Conservation (phyloP, 2,797 vertebrate species). For the Phataginus tricuspis region DNA sequence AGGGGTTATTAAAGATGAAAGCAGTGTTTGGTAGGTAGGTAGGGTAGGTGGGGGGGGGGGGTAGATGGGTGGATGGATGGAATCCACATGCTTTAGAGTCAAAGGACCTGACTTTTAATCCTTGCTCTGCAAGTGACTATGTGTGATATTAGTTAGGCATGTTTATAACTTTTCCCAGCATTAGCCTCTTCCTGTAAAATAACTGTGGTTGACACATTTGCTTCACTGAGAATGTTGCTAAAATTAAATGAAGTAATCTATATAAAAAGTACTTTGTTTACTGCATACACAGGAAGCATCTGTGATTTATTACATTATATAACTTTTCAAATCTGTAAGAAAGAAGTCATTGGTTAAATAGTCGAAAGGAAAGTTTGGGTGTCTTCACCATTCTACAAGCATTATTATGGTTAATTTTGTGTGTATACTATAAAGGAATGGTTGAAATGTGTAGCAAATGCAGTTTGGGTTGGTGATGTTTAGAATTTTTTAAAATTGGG, state of each 20-base stretch:
- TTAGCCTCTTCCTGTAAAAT: neutral
- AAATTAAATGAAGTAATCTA: constrained; percentile 21
- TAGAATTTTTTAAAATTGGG: neutral
- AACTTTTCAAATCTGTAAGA: neutral
- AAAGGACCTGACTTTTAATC: neutral
- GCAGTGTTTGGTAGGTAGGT: neutral
- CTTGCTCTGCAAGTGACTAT: neutral
- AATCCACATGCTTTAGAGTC: neutral
- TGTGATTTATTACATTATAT: neutral
- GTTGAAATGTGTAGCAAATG: constrained; percentile 4
- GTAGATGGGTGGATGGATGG: neutral
- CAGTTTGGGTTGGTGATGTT: neutral
- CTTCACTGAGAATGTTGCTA: neutral
- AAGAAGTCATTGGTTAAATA: neutral
- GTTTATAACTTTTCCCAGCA: neutral
- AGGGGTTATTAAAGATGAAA: neutral
- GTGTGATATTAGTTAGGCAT: neutral
- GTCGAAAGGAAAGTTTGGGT: neutral
- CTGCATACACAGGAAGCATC: neutral
- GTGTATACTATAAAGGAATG: neutral
- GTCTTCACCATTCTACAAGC: neutral
- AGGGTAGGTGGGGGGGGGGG: neutral
- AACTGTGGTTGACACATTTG: neutral
- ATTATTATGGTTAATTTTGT: neutral
- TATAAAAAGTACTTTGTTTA: neutral